Base-by-base conservation (phyloP, 2,113 vertebrate species). In the Taurulus bubalis region DNA sequence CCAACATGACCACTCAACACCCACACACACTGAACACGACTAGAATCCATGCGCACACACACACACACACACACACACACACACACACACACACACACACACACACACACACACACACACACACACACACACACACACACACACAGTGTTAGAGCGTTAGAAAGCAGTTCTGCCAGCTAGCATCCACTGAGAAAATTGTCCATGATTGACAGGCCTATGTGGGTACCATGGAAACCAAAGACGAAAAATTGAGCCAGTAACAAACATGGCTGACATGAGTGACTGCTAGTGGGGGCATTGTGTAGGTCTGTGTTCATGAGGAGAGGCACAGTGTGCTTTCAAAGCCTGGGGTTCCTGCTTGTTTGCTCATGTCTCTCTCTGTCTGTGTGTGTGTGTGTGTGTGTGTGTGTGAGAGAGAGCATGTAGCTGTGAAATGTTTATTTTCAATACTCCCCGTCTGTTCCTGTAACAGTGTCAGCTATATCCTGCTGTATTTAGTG, bases 401-500 rank as follows among this genome's bases (percentile, higher is more conserved):
- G 45, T 56, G 16, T 51, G 26, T 75, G 70, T 64, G 62, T 47
- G 11, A 10, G 18, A 60, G 66, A 49, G 69, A 62, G 80, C 76
- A 70, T 86, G 71, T 82, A 71, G 67, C 77, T 80, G 89, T 87
- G 83, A 83, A 89, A 83, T 83, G 78, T 88, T 82, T 89, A 87
- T 91, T 82, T 89, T 80, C 79, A 76, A 56, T 77, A 58, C 28
- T 75, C 53, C 77, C 83, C 74, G 66, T 91, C 84, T 88, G 86
- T 80, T 87, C 78, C 77, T 85, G 71, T 75, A 87, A 84, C 80
- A 85, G 75, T 83, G 86, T 91, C 82, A 77, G 77, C 47, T 79
- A 85, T 47, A 88, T 85, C 69, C 84, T 28, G 68, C 72, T 85
- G 77, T 86, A 86, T 89, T 92, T 86, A 91, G 85, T 84, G 77